Percentiles rank a stretch among this genome's conserved stretches.
Evolutionary conservation across 2,113 vertebrate species (phyloP).

Genomic region (Scomber scombrus): DNA sequence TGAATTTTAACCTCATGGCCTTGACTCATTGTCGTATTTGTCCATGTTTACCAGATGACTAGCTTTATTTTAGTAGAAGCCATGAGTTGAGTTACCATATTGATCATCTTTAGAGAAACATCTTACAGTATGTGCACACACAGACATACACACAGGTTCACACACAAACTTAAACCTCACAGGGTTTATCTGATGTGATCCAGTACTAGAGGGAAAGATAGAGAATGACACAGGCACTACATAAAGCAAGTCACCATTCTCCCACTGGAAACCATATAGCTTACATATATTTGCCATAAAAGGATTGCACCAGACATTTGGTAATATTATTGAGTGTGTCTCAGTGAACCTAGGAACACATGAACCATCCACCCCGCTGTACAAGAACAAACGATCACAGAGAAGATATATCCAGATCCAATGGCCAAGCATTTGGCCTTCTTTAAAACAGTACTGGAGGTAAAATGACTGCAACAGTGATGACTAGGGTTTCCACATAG

Average conservation of each 20-base stretch:
- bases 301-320: conserved; percentile 43
- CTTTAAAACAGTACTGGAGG: conserved; percentile 21
- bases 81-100: neutral
- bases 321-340: conserved; percentile 30
- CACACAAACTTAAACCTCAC: no score
- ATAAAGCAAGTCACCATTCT: conserved; percentile 18
- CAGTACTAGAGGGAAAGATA: conserved; percentile 30
- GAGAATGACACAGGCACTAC: conserved; percentile 28
- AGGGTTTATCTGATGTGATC: conserved; percentile 3
- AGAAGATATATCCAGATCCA: conserved; percentile 50
- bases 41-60: no score
- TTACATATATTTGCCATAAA: conserved; percentile 41
- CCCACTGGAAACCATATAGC: conserved; percentile 49
- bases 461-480: conserved; percentile 34
- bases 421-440: conserved; percentile 48
- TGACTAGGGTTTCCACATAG: conserved; percentile 20
- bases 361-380: conserved; percentile 19
- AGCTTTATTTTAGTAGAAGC: no score
- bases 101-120: neutral
- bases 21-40: no score
- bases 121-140: neutral
- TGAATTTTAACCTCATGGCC: no score
- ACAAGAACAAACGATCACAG: neutral
- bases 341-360: conserved; percentile 55
- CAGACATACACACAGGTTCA: neutral